Evolutionary conservation across 2,888 invertebrate genomes (phyloP), one percentile per base, ranked within the genome.

Genomic region (Ormyrus thymus): DNA sequence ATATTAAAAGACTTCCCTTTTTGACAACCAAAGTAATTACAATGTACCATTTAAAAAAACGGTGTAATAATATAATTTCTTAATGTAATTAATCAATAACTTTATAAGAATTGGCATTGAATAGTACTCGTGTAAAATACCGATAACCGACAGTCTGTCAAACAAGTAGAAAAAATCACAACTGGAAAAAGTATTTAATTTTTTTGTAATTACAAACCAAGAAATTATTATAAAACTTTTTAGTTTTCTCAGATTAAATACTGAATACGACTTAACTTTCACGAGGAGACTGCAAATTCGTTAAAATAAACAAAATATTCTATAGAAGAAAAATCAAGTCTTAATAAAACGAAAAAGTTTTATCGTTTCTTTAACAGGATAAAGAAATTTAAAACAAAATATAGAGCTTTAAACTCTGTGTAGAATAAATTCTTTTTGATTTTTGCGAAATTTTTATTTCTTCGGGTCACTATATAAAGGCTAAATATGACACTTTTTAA

Each of bases 401-500:
- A 56, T 15, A 76, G 48, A 74, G 58, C 43, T 29, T 69, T 53
- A 72, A 64, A 76, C 29, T 73, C 13, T 10, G 58, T 48, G 51
- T 69, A 46, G 46, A 82, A 82, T 81, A 81, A 81, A 82, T 80
- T 15, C 58, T 15, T 81, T 78, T 78, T 83, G 72, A 84, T 87
- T 85, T 85, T 86, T 85, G 82, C 85, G 84, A 87, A 86, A 86
- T 80, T 86, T 88, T 86, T 87, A 87, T 88, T 88, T 75, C 61
- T 72, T 70, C 70, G 74, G 85, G 85, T 86, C 83, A 84, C 87
- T 88, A 86, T 76, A 81, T 87, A 87, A 85, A 87, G 87, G 85
- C 86, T 88, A 87, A 88, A 85, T 87, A 87, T 87, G 88, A 88
- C 86, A 88, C 86, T 85, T 75, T 76, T 87, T 86, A 87, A 82